A percentile compares a stretch with the other conserved stretches of the same genome.
phyloP scores from a whole-genome alignment of 2,797 vertebrate genomes.

The Coregonus ussuriensis region DNA sequence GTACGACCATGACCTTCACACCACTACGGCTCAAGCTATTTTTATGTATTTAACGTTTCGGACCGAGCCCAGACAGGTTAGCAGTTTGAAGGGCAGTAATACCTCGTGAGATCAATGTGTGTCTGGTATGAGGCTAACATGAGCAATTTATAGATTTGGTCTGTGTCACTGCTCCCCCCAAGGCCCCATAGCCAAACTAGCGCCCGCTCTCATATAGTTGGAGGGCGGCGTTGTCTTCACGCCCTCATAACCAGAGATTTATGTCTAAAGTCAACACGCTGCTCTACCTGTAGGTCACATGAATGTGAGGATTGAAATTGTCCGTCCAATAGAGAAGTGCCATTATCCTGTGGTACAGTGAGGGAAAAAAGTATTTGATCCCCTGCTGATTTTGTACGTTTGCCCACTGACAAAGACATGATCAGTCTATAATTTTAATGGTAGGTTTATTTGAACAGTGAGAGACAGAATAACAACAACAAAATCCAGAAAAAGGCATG shows the following conservation, averaged over 20 bases:
- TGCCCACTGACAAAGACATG: too few species aligned
- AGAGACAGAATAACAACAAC: too few species aligned
- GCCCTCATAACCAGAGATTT: conserved; percentile 54
- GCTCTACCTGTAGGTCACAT: conserved; percentile 8
- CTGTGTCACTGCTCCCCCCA: conserved; percentile 30
- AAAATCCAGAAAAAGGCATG: too few species aligned
- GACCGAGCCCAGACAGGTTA: conserved; percentile 34
- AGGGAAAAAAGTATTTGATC: too few species aligned
- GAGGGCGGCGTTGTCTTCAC: conserved; percentile 52
- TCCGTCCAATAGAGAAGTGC: background rate
- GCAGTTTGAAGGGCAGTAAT: conserved; percentile 42
- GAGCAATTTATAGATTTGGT: conserved; percentile 59
- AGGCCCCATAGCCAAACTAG: conserved; percentile 36
- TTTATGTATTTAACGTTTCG: conserved; percentile 46
- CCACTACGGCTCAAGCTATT: conserved; percentile 36
- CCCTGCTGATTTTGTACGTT: too few species aligned
- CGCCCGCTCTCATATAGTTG: conserved; percentile 34
- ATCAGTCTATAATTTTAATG: too few species aligned
- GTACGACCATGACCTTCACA: conserved; percentile 45
- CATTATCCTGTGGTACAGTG: background rate
- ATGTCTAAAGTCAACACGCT: conserved; percentile 53
- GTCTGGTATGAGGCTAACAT: conserved; percentile 49
- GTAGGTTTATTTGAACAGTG: too few species aligned
- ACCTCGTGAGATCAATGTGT: conserved; percentile 50
- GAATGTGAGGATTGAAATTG: conserved; percentile 5